Evolutionary conservation across 2,113 vertebrate genomes (phyloP).

Genomic region (Eretmochelys imbricata): DNA sequence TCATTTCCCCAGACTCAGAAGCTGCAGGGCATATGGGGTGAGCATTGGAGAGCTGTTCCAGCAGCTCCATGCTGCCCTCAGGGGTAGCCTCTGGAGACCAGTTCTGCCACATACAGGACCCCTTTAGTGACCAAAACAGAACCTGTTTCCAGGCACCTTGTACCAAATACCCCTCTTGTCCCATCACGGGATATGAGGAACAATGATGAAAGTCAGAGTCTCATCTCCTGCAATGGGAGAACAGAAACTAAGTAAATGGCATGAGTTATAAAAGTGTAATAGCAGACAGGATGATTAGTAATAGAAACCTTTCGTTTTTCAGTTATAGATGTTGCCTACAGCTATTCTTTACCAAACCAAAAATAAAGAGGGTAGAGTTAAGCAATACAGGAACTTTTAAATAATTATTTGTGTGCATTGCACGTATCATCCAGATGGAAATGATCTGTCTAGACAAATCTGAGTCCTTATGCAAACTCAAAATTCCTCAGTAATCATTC

Average conservation of each 20-base stretch:
- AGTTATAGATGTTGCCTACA: background rate
- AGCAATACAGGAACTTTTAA: conserved; percentile 24
- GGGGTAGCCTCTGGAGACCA: rapidly evolving
- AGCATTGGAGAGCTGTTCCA: rapidly evolving
- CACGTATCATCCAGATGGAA: conserved; percentile 39
- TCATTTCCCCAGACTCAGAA: rapidly evolving
- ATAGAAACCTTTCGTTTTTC: background rate
- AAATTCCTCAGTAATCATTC: conserved; percentile 20
- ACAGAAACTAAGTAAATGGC: background rate
- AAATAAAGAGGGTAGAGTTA: conserved; percentile 5
- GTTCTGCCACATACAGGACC: background rate
- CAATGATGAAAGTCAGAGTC: background rate
- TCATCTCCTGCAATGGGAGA: background rate
- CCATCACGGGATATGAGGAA: background rate
- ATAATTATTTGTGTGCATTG: background rate
- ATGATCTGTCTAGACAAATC: conserved; percentile 40
- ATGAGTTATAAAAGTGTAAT: background rate
- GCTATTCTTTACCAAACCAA: background rate
- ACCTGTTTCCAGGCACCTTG: background rate
- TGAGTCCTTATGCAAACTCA: conserved; percentile 35
- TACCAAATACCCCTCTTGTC: background rate
- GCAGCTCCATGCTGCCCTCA: background rate
- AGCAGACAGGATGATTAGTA: conserved; percentile 3
- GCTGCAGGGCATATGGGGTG: background rate
- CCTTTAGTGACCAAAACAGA: background rate